Base-by-base conservation (phyloP, 1,140 invertebrate species). In the Prorops nasuta region DNA sequence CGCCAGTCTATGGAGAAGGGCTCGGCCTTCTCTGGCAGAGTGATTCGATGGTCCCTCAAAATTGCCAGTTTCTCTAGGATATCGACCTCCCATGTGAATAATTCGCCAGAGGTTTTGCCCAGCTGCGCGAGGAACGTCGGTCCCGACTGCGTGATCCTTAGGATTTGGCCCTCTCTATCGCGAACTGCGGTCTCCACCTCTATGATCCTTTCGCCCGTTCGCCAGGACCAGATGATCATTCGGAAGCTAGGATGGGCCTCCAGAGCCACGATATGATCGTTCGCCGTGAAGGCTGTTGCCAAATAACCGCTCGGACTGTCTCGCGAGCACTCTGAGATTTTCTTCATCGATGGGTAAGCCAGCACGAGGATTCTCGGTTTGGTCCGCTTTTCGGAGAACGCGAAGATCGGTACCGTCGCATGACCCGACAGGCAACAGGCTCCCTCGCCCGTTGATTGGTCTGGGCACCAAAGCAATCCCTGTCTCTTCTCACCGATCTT, bases 191-290 rank as follows among this genome's bases (percentile, higher is more conserved):
- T 73, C 3, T 52, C 16, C 1, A 66, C 42, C 0, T 34, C 39
- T 4, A 20, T 24, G 1, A 78, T 43, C 35, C 67, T 71, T 12
- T 65, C 53, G 0, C 71, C 75, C 0, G 58, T 77, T 60, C 64
- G 71, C 76, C 77, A 78, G 2, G 45, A 62, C 76, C 77, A 79
- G 3, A 78, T 24, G 9, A 50, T 67, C 16, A 78, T 24, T 1
- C 38, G 10, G 50, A 68, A 78, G 9, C 56, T 38, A 0, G 74
- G 72, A 37, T 52, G 60, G 1, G 61, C 67, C 1, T 60, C 60
- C 1, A 76, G 12, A 2, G 75, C 67, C 3, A 78, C 17, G 0
- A 78, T 24, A 24, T 61, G 52, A 14, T 72, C 60, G 1, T 60
- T 22, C 0, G 57, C 48, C 2, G 62, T 58, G 44, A 79, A 77